A percentile compares a stretch with the other conserved stretches of the same genome.
These are phyloP conservation scores for Ceyx melanurus DNA, from an alignment of 2,113 vertebrate species.

Conservation along the genomic window DNA sequence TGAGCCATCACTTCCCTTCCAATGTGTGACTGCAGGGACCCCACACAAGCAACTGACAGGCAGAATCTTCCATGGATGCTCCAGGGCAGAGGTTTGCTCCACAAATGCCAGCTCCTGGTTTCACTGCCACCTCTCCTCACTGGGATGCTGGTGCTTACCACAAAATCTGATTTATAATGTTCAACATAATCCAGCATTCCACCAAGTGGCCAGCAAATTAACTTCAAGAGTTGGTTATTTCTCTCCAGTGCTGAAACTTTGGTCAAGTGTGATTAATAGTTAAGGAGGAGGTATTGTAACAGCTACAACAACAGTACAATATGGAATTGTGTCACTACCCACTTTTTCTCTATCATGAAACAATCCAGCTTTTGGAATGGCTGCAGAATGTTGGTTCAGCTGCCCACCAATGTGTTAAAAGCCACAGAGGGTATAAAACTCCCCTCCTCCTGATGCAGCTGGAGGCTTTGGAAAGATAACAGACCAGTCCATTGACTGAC, in stretches of 20 bases:
- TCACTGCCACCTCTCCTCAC: neutral
- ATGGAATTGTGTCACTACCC: neutral
- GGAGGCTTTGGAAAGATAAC: neutral
- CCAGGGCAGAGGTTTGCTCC: neutral
- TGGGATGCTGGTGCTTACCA: neutral
- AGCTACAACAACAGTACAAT: neutral
- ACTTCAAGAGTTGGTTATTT: neutral
- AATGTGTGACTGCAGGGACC: neutral
- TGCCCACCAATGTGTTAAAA: neutral
- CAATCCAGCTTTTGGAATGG: neutral
- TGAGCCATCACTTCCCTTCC: neutral
- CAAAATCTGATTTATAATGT: neutral
- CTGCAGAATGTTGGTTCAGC: neutral
- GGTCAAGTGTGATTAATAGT: neutral
- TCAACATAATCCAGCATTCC: neutral
- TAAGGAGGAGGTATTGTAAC: neutral
- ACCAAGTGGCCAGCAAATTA: neutral
- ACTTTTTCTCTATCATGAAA: neutral
- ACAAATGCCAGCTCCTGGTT: too few relatives aligned
- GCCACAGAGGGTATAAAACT: neutral
- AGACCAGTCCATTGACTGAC: neutral
- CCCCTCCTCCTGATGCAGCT: neutral
- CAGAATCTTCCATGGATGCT: neutral
- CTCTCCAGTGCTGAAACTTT: neutral
- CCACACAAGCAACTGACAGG: neutral